Evolutionary conservation across 2,113 vertebrate genomes (phyloP), one percentile per base, ranked within the genome.

Genomic region (Deroptyus accipitrinus): DNA sequence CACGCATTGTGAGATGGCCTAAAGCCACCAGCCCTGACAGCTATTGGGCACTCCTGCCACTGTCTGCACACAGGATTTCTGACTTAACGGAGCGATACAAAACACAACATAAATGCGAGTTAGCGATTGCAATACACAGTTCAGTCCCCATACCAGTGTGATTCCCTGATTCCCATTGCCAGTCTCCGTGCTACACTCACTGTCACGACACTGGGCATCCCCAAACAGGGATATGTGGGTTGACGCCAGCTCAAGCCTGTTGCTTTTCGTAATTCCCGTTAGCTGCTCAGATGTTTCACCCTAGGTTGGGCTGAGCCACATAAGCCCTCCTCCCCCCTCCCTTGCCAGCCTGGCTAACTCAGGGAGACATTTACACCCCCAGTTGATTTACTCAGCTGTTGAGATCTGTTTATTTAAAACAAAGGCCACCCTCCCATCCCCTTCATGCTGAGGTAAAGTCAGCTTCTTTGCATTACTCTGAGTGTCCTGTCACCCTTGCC

Each of bases 131-230:
- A 30, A 27, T 8, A 17, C 30, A 15, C 33, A 41, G 55, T 19
- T 64, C 41, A 28, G 41, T 39, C 4, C 3, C n/a, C 55, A 17
- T 2, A 24, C 23, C 79, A 20, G 12, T 7, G 28, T 28, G 52
- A 52, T 27, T 61, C 42, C 48, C 17, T 35, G 33, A n/a, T 35
- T 59, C 14, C 57, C 57, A 7, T 25, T 31, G 16, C 41, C 2
- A 0, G 20, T 37, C 68, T 81, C 59, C 39, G 11, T 20, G 30
- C 10, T 8, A 17, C 1, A 2, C 70, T 69, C 46, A 13, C 30
- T 1, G 0, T 41, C 39, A 22, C 10, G 8, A 41, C 54, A 41
- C 30, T n/a, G 33, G 28, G n/a, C 0, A 1, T 67, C 35, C 51
- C 67, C 0, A 0, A 13, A 10, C 7, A 18, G 16, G 10, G 42